phyloP scores from a whole-genome alignment of 1,140 invertebrate species.

The Drosophila baimaii region DNA sequence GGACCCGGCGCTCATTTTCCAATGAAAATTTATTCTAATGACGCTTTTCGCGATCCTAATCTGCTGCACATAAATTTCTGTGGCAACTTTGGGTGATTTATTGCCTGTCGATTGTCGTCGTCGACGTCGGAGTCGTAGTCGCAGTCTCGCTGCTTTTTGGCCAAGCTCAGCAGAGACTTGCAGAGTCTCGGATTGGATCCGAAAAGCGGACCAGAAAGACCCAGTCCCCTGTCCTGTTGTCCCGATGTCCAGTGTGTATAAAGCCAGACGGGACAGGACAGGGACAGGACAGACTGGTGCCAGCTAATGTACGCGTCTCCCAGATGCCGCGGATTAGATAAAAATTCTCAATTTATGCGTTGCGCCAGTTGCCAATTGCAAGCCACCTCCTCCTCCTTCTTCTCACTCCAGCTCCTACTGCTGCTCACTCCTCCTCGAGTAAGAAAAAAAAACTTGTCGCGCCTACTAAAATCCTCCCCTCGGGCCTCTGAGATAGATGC shows the following conservation, averaged over 20 bases:
- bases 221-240: not conserved
- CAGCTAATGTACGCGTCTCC: slow-evolving; percentile 78
- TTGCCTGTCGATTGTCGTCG: slow-evolving; percentile 81
- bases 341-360: slow-evolving; percentile 82
- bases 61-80: slow-evolving; percentile 80
- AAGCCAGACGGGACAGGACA: slow-evolving; percentile 24
- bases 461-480: slow-evolving; percentile 60
- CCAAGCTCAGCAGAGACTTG: slow-evolving; percentile 24
- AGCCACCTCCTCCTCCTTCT: slow-evolving; percentile 8
- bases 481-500: slow-evolving; percentile 32
- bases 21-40: slow-evolving; percentile 81
- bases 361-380: slow-evolving; percentile 80
- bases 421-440: not conserved
- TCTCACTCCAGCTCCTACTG: slow-evolving; percentile 1
- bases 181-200: slow-evolving; percentile 30
- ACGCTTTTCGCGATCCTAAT: slow-evolving; percentile 75
- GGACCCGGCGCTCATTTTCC: slow-evolving; percentile 35
- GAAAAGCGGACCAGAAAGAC: slow-evolving; percentile 31
- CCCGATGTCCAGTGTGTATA: slow-evolving; percentile 11
- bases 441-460: slow-evolving; percentile 66
- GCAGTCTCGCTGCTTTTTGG: slow-evolving; percentile 35
- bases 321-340: slow-evolving; percentile 82
- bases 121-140: slow-evolving; percentile 51
- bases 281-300: slow-evolving; percentile 49
- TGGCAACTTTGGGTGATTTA: slow-evolving; percentile 82